Evolutionary conservation across 23 tunicate species (phyloP).

Genomic region (Ciona savignyi): DNA sequence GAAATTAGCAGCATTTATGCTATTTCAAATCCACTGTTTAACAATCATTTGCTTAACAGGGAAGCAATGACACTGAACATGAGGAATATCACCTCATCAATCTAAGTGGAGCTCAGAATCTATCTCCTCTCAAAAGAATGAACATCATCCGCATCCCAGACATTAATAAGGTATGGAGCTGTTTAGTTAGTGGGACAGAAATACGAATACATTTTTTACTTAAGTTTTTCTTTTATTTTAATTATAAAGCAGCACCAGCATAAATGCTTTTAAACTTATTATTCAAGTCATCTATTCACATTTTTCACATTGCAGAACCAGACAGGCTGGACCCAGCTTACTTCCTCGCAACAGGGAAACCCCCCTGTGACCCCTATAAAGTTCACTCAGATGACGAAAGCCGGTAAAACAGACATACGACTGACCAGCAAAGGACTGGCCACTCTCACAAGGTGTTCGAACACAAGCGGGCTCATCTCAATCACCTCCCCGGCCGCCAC

Average conservation of each 20-base stretch:
- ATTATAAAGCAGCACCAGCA: not conserved
- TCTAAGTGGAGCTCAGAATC: conserved; percentile 40
- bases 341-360: not conserved
- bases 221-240: not conserved
- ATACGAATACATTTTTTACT: too few relatives aligned
- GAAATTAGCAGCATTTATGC: too few relatives aligned
- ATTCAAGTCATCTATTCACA: too few relatives aligned
- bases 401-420: conserved; percentile 73
- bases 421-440: conserved; percentile 65
- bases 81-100: conserved; percentile 65
- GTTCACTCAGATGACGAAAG: conserved; percentile 71
- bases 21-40: too few relatives aligned
- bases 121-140: conserved; percentile 79
- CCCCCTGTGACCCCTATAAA: conserved; percentile 71
- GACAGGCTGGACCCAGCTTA: conserved; percentile 12
- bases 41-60: conserved; percentile 3
- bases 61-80: conserved; percentile 1
- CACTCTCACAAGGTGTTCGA: conserved; percentile 38
- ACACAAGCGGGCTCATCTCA: conserved; percentile 59
- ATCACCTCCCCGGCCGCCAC: conserved; percentile 79
- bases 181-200: not conserved
- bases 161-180: conserved; percentile 6
- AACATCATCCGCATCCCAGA: conserved; percentile 67
- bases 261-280: too few relatives aligned
- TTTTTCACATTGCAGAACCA: conserved; percentile 4